Conservation (phyloP, 1,140 invertebrate species). For the Lethrus apterus region DNA sequence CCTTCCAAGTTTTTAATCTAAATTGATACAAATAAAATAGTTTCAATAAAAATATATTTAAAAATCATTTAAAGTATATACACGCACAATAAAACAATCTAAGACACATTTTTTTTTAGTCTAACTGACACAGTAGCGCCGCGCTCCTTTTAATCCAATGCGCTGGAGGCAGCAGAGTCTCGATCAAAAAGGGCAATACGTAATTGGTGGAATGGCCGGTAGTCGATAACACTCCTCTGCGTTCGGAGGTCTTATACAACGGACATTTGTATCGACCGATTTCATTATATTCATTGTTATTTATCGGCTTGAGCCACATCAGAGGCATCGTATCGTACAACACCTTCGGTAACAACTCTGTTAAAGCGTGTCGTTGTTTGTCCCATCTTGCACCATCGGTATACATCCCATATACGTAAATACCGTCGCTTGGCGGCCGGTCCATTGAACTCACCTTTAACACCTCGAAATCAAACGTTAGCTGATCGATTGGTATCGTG, state of each 20-base stretch:
- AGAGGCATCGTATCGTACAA: slow-evolving; percentile 72
- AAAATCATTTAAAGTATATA: too few species aligned
- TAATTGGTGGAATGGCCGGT: slow-evolving; percentile 91
- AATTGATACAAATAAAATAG: too few species aligned
- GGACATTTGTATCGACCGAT: slow-evolving; percentile 65
- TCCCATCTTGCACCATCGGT: slow-evolving; percentile 84
- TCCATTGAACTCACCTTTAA: slow-evolving; percentile 41
- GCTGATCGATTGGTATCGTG: slow-evolving; percentile 79
- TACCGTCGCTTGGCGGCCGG: slow-evolving; percentile 59
- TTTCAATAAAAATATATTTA: too few species aligned
- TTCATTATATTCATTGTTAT: slow-evolving; percentile 27
- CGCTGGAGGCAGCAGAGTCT: slow-evolving; percentile 56
- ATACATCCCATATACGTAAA: slow-evolving; percentile 76
- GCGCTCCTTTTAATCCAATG: slow-evolving; percentile 88
- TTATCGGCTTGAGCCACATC: slow-evolving; percentile 53
- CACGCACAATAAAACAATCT: too few species aligned
- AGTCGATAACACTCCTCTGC: slow-evolving; percentile 74
- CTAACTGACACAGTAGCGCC: slow-evolving; percentile 69
- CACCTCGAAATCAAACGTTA: slow-evolving; percentile 75
- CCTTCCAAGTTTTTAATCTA: too few species aligned
- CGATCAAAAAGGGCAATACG: slow-evolving; percentile 69
- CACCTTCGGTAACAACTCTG: slow-evolving; percentile 76
- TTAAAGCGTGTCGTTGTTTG: slow-evolving; percentile 47
- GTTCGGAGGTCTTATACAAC: slow-evolving; percentile 80
- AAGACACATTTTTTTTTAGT: slow-evolving; percentile 20